Percentiles rank a stretch among this genome's conserved stretches.
Conservation (phyloP, 2,888 invertebrate species). For the Alitta virens region DNA sequence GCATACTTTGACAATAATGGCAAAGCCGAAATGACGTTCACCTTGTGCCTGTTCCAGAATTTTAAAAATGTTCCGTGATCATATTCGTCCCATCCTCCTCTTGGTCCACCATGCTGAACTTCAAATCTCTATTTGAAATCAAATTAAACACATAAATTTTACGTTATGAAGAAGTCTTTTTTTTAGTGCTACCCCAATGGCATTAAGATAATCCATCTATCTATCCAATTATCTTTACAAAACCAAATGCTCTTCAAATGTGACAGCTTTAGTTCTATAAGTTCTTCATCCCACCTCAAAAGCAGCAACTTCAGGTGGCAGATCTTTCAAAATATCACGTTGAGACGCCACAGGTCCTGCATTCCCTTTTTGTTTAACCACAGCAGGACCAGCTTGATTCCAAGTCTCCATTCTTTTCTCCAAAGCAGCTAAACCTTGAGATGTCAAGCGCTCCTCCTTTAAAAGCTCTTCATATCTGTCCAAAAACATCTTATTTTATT, state of each 20-base stretch:
- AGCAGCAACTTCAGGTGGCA: constrained; percentile 53
- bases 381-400: constrained; percentile 29
- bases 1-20: too few relatives aligned
- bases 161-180: neutral
- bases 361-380: neutral
- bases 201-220: too few relatives aligned
- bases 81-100: constrained; percentile 57
- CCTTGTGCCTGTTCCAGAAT: constrained; percentile 51
- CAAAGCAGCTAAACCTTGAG: constrained; percentile 46
- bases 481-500: too few relatives aligned
- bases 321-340: constrained; percentile 46
- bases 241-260: too few relatives aligned
- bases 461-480: constrained; percentile 51
- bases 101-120: constrained; percentile 49
- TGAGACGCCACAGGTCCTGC: constrained; percentile 39
- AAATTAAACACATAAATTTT: neutral
- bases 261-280: neutral
- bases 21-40: too few relatives aligned
- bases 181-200: neutral
- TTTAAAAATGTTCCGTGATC: constrained; percentile 55
- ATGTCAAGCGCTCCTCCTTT: constrained; percentile 43
- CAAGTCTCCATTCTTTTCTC: constrained; percentile 54
- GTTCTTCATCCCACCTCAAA: constrained; percentile 43
- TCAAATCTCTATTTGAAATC: constrained; percentile 47
- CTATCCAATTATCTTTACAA: too few relatives aligned